phyloP scores from a whole-genome alignment of 2,888 invertebrate species.

The Lissonota sp. region DNA sequence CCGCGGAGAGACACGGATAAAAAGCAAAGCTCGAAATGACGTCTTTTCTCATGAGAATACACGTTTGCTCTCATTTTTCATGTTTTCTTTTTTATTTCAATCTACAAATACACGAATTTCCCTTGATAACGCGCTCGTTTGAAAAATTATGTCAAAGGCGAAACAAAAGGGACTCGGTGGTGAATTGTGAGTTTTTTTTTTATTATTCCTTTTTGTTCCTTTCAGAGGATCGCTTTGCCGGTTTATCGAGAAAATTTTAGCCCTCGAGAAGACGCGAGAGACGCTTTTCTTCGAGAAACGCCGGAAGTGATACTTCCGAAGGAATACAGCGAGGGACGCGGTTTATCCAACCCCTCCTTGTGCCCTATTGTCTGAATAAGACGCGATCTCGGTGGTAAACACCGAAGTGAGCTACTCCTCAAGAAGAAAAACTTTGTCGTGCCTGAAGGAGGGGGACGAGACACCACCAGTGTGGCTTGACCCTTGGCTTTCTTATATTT shows the following conservation, averaged over 20 bases:
- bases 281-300: background rate
- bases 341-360: slow-evolving; percentile 65
- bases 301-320: slow-evolving; percentile 12
- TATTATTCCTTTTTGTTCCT: background rate
- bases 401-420: slow-evolving; percentile 1
- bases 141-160: slow-evolving; percentile 26
- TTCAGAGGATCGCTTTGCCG: background rate
- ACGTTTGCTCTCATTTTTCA: slow-evolving; percentile 21
- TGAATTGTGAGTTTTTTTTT: slow-evolving; percentile 7
- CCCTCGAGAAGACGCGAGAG: background rate
- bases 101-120: slow-evolving; percentile 3
- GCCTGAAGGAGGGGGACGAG: slow-evolving; percentile 20
- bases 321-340: slow-evolving; percentile 51
- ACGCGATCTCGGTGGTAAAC: slow-evolving; percentile 2
- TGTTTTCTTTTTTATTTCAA: slow-evolving; percentile 18
- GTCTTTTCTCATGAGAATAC: slow-evolving; percentile 40
- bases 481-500: slow-evolving; percentile 16
- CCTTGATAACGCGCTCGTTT: slow-evolving; percentile 30
- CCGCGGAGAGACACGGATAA: slow-evolving; percentile 10
- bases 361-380: slow-evolving; percentile 52
- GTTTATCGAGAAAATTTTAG: background rate
- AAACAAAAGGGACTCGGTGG: slow-evolving; percentile 6
- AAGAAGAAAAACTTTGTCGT: slow-evolving; percentile 39
- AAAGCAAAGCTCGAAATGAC: slow-evolving; percentile 29
- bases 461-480: slow-evolving; percentile 32